Evolutionary conservation across 64 coral and sea anemone species (phyloP).

Genomic region (Montipora sp.): DNA sequence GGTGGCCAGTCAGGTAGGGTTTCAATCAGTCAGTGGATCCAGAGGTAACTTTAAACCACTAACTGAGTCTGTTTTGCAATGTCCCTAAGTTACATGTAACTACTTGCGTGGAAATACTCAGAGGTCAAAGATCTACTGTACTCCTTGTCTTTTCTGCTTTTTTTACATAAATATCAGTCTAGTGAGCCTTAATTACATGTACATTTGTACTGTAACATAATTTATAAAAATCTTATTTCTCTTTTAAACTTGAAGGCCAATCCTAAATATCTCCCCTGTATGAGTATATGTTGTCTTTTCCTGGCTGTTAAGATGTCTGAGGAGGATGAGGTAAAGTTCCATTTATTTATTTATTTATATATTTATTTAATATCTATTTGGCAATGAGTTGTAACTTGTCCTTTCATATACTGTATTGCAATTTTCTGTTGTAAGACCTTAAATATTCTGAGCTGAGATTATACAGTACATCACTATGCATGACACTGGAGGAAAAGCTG

Average conservation of each 20-base stretch:
- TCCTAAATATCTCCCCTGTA: conserved; percentile 90
- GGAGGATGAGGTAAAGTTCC: conserved; percentile 87
- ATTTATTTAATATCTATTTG: background rate
- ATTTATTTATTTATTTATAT: background rate
- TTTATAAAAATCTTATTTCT: background rate
- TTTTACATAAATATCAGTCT: too few relatives aligned
- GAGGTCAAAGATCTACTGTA: too few relatives aligned
- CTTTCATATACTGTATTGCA: too few relatives aligned
- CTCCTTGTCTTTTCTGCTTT: background rate
- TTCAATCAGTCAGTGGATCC: background rate
- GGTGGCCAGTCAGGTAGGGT: background rate
- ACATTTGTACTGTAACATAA: background rate
- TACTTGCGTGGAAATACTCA: background rate
- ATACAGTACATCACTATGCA: too few relatives aligned
- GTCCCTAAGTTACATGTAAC: background rate
- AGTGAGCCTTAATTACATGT: too few relatives aligned
- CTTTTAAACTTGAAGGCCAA: conserved; percentile 51
- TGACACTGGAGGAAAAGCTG: too few relatives aligned
- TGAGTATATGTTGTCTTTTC: conserved; percentile 85
- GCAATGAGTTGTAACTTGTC: too few relatives aligned
- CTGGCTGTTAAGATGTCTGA: conserved; percentile 91
- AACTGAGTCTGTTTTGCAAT: background rate
- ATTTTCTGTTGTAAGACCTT: too few relatives aligned
- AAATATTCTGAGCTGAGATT: too few relatives aligned
- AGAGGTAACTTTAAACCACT: background rate